phyloP scores from a whole-genome alignment of 2,113 vertebrate genomes.

The Corythornis madagascariensis region DNA sequence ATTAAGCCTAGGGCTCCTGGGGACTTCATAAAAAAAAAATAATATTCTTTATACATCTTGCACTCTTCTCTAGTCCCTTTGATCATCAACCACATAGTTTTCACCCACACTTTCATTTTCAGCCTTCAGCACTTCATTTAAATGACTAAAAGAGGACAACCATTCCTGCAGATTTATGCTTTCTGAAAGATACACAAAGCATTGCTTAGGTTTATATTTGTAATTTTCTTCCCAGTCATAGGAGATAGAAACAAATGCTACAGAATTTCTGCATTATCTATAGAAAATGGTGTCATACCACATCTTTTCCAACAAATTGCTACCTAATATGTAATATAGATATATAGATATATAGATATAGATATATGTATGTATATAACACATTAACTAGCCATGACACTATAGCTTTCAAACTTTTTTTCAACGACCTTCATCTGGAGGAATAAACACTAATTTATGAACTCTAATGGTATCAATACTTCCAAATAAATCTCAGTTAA shows the following conservation, averaged over 20 bases:
- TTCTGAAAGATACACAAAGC: slow-evolving; percentile 32
- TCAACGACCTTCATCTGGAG: neutral
- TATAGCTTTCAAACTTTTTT: neutral
- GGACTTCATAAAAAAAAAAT: neutral
- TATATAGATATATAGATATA: no score
- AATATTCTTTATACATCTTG: neutral
- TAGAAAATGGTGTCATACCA: neutral
- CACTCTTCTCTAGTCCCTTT: slow-evolving; percentile 27
- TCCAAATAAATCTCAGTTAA: slow-evolving; percentile 11
- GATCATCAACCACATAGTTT: slow-evolving; percentile 59
- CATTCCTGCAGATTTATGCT: neutral
- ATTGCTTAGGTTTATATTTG: neutral
- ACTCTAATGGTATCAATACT: neutral
- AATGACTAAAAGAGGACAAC: neutral
- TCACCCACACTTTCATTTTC: slow-evolving; percentile 1
- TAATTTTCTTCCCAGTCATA: neutral
- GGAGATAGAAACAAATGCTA: neutral
- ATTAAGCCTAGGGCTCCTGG: slow-evolving; percentile 4
- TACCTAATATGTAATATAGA: neutral
- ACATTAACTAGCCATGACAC: neutral
- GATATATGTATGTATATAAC: neutral
- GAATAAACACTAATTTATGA: neutral
- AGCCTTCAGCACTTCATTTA: slow-evolving; percentile 57
- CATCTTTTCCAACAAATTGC: neutral
- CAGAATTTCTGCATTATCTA: neutral